Evolutionary conservation across 2,797 vertebrate genomes (phyloP).

Genomic region (Paratrypauchen microcephalus): DNA sequence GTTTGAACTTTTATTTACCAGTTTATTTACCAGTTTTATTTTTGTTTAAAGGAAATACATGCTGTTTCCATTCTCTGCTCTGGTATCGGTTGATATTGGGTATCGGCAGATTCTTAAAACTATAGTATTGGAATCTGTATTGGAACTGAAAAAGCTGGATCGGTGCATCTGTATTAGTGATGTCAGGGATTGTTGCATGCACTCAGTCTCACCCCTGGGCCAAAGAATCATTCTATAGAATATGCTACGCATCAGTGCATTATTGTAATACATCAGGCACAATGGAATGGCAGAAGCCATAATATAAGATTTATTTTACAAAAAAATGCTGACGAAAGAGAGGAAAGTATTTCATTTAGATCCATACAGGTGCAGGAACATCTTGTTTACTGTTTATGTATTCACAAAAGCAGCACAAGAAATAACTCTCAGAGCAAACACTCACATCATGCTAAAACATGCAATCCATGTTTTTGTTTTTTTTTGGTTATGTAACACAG

Average conservation of each 20-base stretch:
- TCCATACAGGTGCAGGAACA: conserved; percentile 3
- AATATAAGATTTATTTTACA: conserved; percentile 27
- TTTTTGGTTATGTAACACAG: not conserved
- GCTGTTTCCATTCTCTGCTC: too few species aligned
- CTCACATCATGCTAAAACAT: too few species aligned
- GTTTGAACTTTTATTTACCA: too few species aligned
- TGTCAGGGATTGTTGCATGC: conserved; percentile 19
- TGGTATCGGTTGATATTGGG: too few species aligned
- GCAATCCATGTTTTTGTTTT: not conserved
- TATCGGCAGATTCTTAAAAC: too few species aligned
- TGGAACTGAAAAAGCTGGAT: too few species aligned
- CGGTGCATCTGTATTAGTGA: conserved; percentile 19
- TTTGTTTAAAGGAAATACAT: too few species aligned
- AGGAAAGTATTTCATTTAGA: conserved; percentile 12
- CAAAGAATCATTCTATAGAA: conserved; percentile 32
- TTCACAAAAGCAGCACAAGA: not conserved
- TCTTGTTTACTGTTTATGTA: not conserved
- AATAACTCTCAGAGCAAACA: too few species aligned
- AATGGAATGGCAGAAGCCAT: conserved; percentile 40
- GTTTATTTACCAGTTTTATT: too few species aligned
- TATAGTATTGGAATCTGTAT: too few species aligned
- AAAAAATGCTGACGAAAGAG: conserved; percentile 47
- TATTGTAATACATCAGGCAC: conserved; percentile 31
- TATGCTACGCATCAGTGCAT: conserved; percentile 27
- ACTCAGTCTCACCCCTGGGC: conserved; percentile 36